Evolutionary conservation across 2,113 vertebrate species (phyloP).

Genomic region (Proterorhinus semilunaris): DNA sequence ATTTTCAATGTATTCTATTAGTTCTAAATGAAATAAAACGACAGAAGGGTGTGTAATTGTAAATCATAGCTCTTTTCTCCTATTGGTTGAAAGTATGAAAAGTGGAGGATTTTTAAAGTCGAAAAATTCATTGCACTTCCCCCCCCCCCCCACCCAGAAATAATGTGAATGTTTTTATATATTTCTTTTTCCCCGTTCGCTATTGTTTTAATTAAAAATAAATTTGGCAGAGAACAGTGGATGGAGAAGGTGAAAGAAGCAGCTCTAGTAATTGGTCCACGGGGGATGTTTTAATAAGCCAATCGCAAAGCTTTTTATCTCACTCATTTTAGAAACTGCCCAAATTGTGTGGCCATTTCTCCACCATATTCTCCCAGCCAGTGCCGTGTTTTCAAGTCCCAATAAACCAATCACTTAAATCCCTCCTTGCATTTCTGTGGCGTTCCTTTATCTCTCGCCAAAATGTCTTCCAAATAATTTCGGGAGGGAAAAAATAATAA

Average conservation of each 20-base stretch:
- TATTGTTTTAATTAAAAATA: slow-evolving; percentile 39
- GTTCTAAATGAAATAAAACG: slow-evolving; percentile 54
- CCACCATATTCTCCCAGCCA: slow-evolving; percentile 35
- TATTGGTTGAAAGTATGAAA: slow-evolving; percentile 51
- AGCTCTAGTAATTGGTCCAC: slow-evolving; percentile 72
- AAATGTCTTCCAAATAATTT: slow-evolving; percentile 32
- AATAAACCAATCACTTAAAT: slow-evolving; percentile 39
- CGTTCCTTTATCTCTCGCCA: slow-evolving; percentile 39
- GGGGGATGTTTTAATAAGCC: slow-evolving; percentile 64
- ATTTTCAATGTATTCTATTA: slow-evolving; percentile 37
- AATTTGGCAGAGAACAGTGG: slow-evolving; percentile 63
- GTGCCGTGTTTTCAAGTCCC: slow-evolving; percentile 36
- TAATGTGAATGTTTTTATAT: background rate
- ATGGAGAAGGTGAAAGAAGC: slow-evolving; percentile 65
- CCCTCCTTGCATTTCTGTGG: slow-evolving; percentile 19
- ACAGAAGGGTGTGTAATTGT: slow-evolving; percentile 41
- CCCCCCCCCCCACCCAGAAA: background rate
- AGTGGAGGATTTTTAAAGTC: slow-evolving; percentile 67
- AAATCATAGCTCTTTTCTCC: slow-evolving; percentile 70
- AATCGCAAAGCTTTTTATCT: slow-evolving; percentile 63
- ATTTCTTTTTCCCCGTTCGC: background rate
- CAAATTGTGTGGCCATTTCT: slow-evolving; percentile 46
- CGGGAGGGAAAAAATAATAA: slow-evolving; percentile 27
- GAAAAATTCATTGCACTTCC: slow-evolving; percentile 35
- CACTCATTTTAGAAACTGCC: slow-evolving; percentile 26